A percentile compares a stretch with the other conserved stretches of the same genome.
Conservation (phyloP, 2,113 vertebrate species). For the Hoplias malabaricus region DNA sequence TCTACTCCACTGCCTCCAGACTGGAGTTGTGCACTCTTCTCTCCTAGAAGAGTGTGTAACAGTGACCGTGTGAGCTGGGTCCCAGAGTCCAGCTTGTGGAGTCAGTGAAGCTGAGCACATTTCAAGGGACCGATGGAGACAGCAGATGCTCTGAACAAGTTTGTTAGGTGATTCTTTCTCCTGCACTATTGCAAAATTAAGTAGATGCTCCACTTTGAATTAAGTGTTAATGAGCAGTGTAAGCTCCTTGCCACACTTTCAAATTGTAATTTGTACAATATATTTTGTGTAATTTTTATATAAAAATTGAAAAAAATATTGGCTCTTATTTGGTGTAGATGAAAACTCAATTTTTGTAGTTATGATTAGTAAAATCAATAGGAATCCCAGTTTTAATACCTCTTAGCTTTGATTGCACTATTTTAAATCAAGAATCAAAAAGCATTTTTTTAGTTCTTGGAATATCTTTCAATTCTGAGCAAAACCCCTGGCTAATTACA, state of each 20-base stretch:
- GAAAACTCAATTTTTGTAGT: background rate
- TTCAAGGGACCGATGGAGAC: background rate
- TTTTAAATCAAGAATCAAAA: background rate
- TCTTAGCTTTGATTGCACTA: background rate
- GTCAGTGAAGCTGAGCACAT: background rate
- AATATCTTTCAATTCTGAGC: background rate
- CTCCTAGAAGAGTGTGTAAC: background rate
- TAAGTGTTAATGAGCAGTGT: constrained; percentile 5
- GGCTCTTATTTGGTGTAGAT: background rate
- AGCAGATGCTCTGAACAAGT: constrained; percentile 15
- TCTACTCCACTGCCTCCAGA: background rate
- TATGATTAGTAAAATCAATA: background rate
- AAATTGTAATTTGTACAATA: background rate
- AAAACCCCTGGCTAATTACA: constrained; percentile 62
- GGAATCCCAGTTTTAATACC: background rate
- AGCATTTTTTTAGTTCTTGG: background rate
- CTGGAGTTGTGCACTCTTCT: constrained; percentile 1
- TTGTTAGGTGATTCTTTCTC: constrained; percentile 1
- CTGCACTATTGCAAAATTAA: constrained; percentile 1
- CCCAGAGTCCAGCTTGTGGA: background rate
- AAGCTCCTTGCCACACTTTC: background rate
- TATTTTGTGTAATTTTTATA: background rate
- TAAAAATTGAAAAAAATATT: background rate
- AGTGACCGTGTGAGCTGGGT: constrained; percentile 2
- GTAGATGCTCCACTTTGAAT: constrained; percentile 10